A percentile compares a stretch with the other conserved stretches of the same genome.
These are phyloP conservation scores for Polydrusus cervinus DNA, from an alignment of 2,888 invertebrate species.

Conservation along the genomic window DNA sequence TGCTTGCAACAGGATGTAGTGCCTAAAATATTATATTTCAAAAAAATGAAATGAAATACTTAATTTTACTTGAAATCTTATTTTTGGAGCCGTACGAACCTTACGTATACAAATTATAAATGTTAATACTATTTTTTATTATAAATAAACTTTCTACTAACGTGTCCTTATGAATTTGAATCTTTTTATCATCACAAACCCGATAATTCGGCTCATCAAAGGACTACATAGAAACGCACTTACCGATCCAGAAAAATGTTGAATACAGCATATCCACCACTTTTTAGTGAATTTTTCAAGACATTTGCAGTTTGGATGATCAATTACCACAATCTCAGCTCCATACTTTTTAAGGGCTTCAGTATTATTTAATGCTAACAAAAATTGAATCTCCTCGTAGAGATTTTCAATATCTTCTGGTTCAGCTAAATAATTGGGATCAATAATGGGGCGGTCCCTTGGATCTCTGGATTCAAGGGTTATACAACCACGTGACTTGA, in stretches of 20 bases:
- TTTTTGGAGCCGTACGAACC: no score
- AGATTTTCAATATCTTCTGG: slow-evolving; percentile 24
- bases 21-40: slow-evolving; percentile 20
- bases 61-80: no score
- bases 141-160: no score
- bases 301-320: slow-evolving; percentile 28
- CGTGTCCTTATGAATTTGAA: no score
- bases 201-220: no score
- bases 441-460: slow-evolving; percentile 24
- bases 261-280: slow-evolving; percentile 34
- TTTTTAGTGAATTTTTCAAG: slow-evolving; percentile 11
- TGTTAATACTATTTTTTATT: no score
- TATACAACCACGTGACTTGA: slow-evolving; percentile 33
- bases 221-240: no score
- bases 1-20: slow-evolving; percentile 17
- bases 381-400: slow-evolving; percentile 20
- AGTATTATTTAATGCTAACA: slow-evolving; percentile 21
- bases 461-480: slow-evolving; percentile 33
- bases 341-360: slow-evolving; percentile 16
- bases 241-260: slow-evolving; percentile 16
- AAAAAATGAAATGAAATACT: no score
- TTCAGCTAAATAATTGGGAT: slow-evolving; percentile 24
- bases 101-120: no score
- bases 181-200: no score
- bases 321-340: slow-evolving; percentile 1